Base-by-base conservation (phyloP, 2,888 invertebrate genomes). In the Oscheius myriophilus region DNA sequence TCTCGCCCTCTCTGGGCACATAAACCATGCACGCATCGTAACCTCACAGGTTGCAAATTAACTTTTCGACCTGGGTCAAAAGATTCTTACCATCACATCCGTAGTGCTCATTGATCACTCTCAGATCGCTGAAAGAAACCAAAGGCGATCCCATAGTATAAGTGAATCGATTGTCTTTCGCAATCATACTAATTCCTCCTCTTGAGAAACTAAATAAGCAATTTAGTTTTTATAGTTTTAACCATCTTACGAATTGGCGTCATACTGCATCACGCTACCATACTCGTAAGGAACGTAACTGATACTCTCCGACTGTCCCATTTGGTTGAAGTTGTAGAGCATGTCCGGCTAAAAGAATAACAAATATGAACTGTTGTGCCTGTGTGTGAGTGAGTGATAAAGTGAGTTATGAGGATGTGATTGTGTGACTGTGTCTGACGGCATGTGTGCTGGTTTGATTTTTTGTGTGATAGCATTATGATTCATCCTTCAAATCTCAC, bases 241-340 rank as follows among this genome's bases (percentile, higher is more conserved):
- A 16, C 2, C 4, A 9, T 33, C 59, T 39, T 33, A 73, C 68
- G 72, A 51, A 43, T 49, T 69, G 16, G 62, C 67, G 14, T 49
- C 25, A 18, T 76, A 76, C 55, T 76, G 76, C 76, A 76, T 73
- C 57, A 72, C 69, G 46, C 49, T 59, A 69, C 61, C 46, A 12
- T 46, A 45, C 21, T 61, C 61, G 21, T 61, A 61, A 18, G 63
- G 63, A 42, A 23, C 42, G 51, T 52, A 63, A n/a, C 21, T 18
- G 18, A 42, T 33, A 23, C 25, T 42, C n/a, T 63, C 25, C 12
- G 21, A 2, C 7, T 39, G 2, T 2, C 52, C 2, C 9, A 63
- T n/a, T 23, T 52, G 39, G 23, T 33, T 21, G 42, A 63, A 63
- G 23, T 63, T 63, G 16, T n/a, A 23, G 33, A 51, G 26, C n/a